Percentiles rank a stretch among this genome's conserved stretches.
Conservation (phyloP, 2,797 vertebrate genomes). For the Ptychadena robeensis region DNA sequence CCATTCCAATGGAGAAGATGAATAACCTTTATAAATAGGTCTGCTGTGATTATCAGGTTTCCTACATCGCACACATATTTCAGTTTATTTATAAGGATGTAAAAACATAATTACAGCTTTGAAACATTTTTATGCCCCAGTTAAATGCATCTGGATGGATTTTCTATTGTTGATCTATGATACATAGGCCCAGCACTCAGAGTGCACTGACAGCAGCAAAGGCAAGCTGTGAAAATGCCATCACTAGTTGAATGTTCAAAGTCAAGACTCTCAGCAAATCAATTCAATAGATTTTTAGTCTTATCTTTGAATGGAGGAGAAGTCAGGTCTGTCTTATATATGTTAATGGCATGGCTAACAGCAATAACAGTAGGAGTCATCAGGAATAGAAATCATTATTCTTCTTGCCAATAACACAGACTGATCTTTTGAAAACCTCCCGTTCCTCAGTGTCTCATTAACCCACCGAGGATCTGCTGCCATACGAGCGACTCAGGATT, state of each 20-base stretch:
- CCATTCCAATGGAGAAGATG: neutral
- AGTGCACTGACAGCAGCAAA: neutral
- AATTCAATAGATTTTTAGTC: conserved; percentile 25
- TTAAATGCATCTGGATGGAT: neutral
- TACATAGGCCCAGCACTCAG: neutral
- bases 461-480: neutral
- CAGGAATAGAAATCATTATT: conserved; percentile 18
- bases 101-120: neutral
- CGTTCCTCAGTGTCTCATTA: neutral
- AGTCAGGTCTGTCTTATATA: conserved; percentile 7
- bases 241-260: neutral
- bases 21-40: neutral
- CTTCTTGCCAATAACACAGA: conserved; percentile 14
- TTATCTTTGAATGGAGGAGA: conserved; percentile 1
- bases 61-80: neutral
- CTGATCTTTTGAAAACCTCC: conserved; percentile 25
- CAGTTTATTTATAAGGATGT: neutral
- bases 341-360: conserved; percentile 41
- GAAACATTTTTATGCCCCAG: neutral
- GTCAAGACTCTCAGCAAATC: conserved; percentile 6
- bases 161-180: neutral
- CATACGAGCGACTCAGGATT: neutral
- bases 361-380: conserved; percentile 18
- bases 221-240: neutral
- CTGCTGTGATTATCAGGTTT: neutral